Conservation (phyloP, 2,113 vertebrate genomes). For the Chaetura pelagica region DNA sequence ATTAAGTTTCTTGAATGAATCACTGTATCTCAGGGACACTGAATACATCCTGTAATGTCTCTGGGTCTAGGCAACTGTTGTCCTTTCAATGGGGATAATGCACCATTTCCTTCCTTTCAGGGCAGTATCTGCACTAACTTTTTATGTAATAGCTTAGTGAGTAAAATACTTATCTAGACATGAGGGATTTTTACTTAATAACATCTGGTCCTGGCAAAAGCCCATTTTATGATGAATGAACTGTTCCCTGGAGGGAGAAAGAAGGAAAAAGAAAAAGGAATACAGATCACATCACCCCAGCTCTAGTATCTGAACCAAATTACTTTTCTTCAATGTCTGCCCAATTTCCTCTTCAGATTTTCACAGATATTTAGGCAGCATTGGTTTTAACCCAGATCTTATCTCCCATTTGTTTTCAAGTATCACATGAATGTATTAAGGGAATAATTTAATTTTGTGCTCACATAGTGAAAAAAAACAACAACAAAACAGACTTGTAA, state of each 20-base stretch:
- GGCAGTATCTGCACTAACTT: neutral
- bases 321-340: neutral
- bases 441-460: conserved; percentile 4
- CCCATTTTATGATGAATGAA: neutral
- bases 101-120: neutral
- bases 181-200: neutral
- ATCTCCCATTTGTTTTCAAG: neutral
- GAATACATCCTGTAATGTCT: neutral
- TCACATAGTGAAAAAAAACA: neutral
- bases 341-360: neutral
- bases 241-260: neutral
- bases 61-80: neutral
- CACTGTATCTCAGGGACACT: neutral
- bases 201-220: neutral
- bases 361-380: neutral
- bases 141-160: neutral
- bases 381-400: neutral
- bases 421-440: neutral
- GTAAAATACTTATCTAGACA: neutral
- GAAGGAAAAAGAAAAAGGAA: neutral
- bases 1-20: neutral
- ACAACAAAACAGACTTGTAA: neutral
- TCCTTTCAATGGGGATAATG: neutral
- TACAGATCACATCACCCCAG: neutral
- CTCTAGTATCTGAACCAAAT: neutral